These are phyloP conservation scores for Caenorhabditis panamensis DNA, from an alignment of 2,888 invertebrate species.

Conservation along the genomic window DNA sequence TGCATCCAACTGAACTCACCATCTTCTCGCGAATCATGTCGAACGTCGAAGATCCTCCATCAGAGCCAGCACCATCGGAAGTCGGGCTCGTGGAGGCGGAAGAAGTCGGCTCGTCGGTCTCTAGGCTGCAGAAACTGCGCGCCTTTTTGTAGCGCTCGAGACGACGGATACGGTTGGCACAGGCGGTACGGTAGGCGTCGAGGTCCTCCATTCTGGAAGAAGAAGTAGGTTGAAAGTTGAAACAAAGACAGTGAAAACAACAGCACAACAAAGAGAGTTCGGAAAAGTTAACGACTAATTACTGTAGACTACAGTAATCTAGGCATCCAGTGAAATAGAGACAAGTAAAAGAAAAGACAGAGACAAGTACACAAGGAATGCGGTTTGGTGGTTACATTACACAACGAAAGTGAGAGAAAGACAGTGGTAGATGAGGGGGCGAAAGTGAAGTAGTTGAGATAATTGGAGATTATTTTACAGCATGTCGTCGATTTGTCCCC, in stretches of 20 bases:
- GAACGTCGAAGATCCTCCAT: constrained; percentile 63
- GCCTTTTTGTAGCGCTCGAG: constrained; percentile 80
- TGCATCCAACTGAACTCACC: constrained; percentile 70
- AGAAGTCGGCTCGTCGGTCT: constrained; percentile 53
- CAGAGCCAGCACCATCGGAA: constrained; percentile 12
- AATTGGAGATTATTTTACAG: constrained; percentile 58
- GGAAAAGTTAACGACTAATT: neutral
- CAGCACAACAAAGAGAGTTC: neutral
- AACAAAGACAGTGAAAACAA: neutral
- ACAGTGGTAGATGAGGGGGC: constrained; percentile 23
- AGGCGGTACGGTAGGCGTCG: constrained; percentile 72
- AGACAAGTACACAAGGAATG: constrained; percentile 40
- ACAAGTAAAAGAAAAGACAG: constrained; percentile 19
- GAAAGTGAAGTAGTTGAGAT: constrained; percentile 57
- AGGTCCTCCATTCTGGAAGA: constrained; percentile 67
- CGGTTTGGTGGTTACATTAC: constrained; percentile 58
- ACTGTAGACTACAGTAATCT: constrained; percentile 20
- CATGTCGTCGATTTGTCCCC: constrained; percentile 40
- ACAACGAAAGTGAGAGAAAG: constrained; percentile 53
- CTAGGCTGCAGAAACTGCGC: constrained; percentile 77
- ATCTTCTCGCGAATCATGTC: constrained; percentile 74
- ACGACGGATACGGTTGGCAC: constrained; percentile 75
- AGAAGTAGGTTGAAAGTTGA: neutral
- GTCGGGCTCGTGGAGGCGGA: constrained; percentile 39
- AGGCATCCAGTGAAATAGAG: no score